phyloP scores from a whole-genome alignment of 2,113 vertebrate genomes.

The Oceanodroma tethys region DNA sequence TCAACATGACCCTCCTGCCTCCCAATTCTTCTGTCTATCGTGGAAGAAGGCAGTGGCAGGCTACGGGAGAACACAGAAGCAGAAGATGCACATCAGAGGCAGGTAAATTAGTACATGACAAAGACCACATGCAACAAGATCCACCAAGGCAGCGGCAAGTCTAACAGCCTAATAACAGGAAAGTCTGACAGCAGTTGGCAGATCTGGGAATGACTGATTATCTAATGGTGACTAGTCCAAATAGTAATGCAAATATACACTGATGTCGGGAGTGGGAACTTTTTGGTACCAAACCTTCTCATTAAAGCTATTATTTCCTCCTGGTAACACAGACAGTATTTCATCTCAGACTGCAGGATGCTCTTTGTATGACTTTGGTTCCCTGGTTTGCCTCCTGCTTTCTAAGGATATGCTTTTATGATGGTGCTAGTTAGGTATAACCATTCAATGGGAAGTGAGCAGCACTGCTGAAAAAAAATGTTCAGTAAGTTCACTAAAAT shows the following conservation, averaged over 20 bases:
- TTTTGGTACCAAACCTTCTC: background rate
- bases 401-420: background rate
- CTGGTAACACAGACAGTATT: background rate
- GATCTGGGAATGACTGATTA: background rate
- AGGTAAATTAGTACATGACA: constrained; percentile 51
- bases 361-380: background rate
- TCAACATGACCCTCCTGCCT: constrained; percentile 34
- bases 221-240: background rate
- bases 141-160: background rate
- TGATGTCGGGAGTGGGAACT: background rate
- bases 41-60: constrained; percentile 50
- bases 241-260: background rate
- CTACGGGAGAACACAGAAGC: constrained; percentile 41
- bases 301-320: background rate
- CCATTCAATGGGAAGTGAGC: background rate
- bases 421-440: background rate
- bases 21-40: background rate
- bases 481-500: background rate
- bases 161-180: background rate
- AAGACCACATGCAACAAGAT: constrained; percentile 37
- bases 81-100: constrained; percentile 24
- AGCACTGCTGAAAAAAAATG: background rate
- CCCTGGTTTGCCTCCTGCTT: background rate
- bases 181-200: background rate
- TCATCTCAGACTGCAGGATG: background rate